Conservation (phyloP, 2,888 invertebrate genomes). For the Julus scanicus region DNA sequence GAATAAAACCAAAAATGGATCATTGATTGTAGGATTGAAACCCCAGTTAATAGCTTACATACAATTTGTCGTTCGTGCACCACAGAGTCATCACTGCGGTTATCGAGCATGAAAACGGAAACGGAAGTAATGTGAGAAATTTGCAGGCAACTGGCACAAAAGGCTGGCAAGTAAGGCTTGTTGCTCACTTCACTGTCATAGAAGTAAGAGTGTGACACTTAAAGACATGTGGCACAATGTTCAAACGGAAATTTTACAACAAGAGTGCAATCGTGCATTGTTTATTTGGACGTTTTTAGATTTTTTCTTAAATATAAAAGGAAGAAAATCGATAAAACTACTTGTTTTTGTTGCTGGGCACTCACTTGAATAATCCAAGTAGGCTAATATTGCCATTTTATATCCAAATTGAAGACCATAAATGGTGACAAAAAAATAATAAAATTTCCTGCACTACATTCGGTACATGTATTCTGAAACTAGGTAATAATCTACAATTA, state of each 20-base stretch:
- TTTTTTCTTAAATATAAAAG: constrained; percentile 39
- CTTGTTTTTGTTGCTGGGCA: constrained; percentile 36
- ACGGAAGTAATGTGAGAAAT: constrained; percentile 43
- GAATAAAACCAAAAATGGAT: constrained; percentile 47
- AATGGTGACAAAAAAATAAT: neutral
- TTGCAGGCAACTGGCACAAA: neutral
- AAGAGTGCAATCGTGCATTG: constrained; percentile 24
- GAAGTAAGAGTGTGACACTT: neutral
- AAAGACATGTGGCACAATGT: constrained; percentile 19
- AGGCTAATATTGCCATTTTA: constrained; percentile 3
- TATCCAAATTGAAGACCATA: neutral
- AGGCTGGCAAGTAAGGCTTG: neutral
- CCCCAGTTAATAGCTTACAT: constrained; percentile 41
- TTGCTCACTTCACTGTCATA: constrained; percentile 17
- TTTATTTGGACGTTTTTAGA: neutral
- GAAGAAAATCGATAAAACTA: constrained; percentile 30
- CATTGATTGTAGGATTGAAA: constrained; percentile 40
- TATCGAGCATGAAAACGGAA: constrained; percentile 47
- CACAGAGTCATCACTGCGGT: constrained; percentile 41
- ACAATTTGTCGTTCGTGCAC: constrained; percentile 43
- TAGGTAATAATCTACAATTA: no score
- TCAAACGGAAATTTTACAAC: constrained; percentile 24
- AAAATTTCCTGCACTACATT: neutral
- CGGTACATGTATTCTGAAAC: neutral
- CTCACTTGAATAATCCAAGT: constrained; percentile 30